Conservation (phyloP, 1,140 invertebrate species). For the Vanessa tameamea region DNA sequence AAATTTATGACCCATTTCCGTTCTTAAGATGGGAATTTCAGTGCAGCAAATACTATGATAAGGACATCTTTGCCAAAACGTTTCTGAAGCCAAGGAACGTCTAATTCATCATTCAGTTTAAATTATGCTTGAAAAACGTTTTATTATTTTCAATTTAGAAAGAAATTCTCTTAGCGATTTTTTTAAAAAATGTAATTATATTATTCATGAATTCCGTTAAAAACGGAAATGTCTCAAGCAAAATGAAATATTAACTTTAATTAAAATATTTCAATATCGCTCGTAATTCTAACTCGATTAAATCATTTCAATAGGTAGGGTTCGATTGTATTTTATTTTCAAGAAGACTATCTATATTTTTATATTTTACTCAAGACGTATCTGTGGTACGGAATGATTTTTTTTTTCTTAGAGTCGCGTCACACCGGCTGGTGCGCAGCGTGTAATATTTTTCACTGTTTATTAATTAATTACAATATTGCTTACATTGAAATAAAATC, state of each 20-base stretch:
- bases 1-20: slow-evolving; percentile 14
- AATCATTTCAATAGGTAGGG: no score
- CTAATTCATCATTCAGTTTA: not conserved
- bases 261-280: slow-evolving; percentile 14
- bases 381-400: no score
- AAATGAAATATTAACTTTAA: slow-evolving; percentile 14
- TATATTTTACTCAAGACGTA: no score
- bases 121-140: slow-evolving; percentile 8
- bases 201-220: slow-evolving; percentile 9
- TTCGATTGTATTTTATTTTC: no score
- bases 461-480: no score
- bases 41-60: slow-evolving; percentile 6
- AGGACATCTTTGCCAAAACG: not conserved
- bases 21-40: slow-evolving; percentile 21
- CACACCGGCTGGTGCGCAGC: not conserved
- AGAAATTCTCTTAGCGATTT: slow-evolving; percentile 1
- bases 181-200: not conserved
- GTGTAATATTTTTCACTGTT: no score
- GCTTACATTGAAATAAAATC: no score
- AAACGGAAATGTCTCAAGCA: not conserved
- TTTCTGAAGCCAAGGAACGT: not conserved
- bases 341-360: no score
- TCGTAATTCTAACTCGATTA: no score
- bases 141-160: slow-evolving; percentile 11
- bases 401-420: no score